These are phyloP conservation scores for Lepidothrix coronata DNA, from an alignment of 2,113 vertebrate genomes.

Conservation along the genomic window DNA sequence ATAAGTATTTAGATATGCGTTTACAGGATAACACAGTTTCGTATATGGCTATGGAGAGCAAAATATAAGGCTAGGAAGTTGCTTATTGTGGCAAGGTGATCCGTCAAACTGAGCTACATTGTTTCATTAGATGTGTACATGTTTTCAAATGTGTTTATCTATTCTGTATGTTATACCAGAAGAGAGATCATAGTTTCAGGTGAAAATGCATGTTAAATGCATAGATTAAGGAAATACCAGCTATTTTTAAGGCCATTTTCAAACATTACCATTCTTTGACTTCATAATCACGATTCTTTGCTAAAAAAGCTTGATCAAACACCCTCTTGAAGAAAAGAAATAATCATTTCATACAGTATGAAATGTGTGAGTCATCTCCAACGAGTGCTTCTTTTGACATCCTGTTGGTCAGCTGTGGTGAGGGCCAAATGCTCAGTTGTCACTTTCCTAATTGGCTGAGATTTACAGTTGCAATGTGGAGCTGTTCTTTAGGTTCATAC, in stretches of 20 bases:
- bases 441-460: background rate
- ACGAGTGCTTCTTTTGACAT: background rate
- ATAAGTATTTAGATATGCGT: background rate
- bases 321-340: background rate
- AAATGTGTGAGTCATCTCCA: background rate
- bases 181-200: background rate
- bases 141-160: background rate
- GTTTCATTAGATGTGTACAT: accelerated
- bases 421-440: background rate
- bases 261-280: background rate
- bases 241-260: background rate
- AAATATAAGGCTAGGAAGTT: accelerated
- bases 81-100: background rate
- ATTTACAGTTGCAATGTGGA: background rate
- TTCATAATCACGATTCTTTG: background rate
- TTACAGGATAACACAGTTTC: background rate
- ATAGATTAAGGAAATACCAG: background rate
- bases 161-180: accelerated
- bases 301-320: background rate
- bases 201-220: background rate
- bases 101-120: accelerated
- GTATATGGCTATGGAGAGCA: background rate
- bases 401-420: background rate
- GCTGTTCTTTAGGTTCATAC: background rate
- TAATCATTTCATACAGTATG: background rate